These are phyloP conservation scores for Prenolepis imparis DNA, from an alignment of 2,888 invertebrate genomes.

Conservation along the genomic window DNA sequence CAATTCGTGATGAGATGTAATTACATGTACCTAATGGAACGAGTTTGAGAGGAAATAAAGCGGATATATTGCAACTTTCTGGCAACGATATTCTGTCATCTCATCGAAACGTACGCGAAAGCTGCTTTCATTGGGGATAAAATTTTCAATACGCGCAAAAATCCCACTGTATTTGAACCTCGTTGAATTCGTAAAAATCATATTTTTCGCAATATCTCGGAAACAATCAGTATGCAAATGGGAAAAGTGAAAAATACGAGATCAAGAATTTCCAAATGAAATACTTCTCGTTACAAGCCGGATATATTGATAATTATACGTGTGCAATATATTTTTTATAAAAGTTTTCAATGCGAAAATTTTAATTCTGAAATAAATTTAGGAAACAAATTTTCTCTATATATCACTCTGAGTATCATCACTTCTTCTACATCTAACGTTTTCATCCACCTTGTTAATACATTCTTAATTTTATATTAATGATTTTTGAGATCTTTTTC, in stretches of 20 bases:
- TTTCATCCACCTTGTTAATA: background rate
- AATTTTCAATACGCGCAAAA: constrained; percentile 35
- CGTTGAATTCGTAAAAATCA: constrained; percentile 9
- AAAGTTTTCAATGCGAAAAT: background rate
- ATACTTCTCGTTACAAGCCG: background rate
- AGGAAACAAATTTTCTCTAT: background rate
- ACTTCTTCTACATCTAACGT: background rate
- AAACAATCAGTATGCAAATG: background rate
- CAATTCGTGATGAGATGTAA: constrained; percentile 11
- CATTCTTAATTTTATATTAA: constrained; percentile 8
- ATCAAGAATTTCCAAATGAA: background rate
- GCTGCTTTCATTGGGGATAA: background rate
- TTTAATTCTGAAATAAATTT: background rate
- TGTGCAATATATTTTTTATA: background rate
- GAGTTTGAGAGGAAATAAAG: constrained; percentile 36
- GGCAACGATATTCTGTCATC: constrained; percentile 12
- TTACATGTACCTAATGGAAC: constrained; percentile 31
- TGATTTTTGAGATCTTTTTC: constrained; percentile 8
- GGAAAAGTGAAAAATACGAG: background rate
- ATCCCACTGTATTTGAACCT: background rate
- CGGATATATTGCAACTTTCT: background rate
- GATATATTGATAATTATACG: background rate
- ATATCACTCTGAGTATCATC: background rate
- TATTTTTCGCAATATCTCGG: background rate
- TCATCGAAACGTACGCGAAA: background rate